Evolutionary conservation across 2,113 vertebrate genomes (phyloP).

Genomic region (Siphamia tubifer): DNA sequence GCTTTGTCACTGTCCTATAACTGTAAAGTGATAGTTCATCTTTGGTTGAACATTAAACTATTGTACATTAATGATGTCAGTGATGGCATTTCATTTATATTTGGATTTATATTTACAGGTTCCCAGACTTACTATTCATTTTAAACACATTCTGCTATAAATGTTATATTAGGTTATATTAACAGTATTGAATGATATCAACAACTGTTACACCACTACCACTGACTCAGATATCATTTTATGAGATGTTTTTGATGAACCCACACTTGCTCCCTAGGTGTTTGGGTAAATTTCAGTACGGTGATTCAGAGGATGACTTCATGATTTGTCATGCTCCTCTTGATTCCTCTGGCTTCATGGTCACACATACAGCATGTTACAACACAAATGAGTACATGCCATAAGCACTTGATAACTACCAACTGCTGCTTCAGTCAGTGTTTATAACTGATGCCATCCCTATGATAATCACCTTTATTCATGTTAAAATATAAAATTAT

Average conservation of each 20-base stretch:
- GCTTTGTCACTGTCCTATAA: too few relatives aligned
- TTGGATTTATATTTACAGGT: too few relatives aligned
- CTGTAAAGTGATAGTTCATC: too few relatives aligned
- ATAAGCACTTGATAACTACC: not conserved
- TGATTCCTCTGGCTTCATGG: constrained; percentile 1
- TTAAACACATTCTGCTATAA: too few relatives aligned
- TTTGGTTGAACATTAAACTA: too few relatives aligned
- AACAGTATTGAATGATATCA: not conserved
- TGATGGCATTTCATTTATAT: too few relatives aligned
- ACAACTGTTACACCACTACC: not conserved
- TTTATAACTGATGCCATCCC: not conserved
- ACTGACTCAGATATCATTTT: not conserved
- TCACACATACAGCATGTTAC: not conserved
- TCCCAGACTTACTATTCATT: too few relatives aligned
- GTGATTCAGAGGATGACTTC: constrained; percentile 21
- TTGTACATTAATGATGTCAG: too few relatives aligned
- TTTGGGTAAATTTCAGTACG: not conserved
- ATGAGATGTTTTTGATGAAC: not conserved
- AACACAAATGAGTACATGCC: not conserved
- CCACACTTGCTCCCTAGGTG: not conserved
- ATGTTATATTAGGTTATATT: too few relatives aligned
- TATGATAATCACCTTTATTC: too few relatives aligned
- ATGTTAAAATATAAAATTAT: not conserved
- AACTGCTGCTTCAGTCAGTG: not conserved
- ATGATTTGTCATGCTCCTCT: not conserved